These are phyloP conservation scores for Clitarchus hookeri DNA, from an alignment of 2,888 invertebrate species.

Conservation along the genomic window DNA sequence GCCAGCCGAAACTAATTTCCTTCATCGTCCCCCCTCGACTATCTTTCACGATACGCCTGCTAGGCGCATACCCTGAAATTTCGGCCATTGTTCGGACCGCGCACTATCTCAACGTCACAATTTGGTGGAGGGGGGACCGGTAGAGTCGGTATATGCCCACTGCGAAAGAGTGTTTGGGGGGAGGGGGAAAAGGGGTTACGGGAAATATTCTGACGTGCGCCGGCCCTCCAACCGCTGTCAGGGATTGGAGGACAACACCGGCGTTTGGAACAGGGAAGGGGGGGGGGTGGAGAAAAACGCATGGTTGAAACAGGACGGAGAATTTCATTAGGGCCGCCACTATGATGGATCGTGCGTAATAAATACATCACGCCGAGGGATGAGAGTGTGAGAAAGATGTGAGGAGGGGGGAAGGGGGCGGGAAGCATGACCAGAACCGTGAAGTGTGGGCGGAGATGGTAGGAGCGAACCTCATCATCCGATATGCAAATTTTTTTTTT, in stretches of 20 bases:
- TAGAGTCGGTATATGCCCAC: too few relatives aligned
- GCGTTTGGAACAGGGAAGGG: conserved; percentile 17
- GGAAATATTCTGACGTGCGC: conserved; percentile 14
- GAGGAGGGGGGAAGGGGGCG: background rate
- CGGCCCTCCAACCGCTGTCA: conserved; percentile 7
- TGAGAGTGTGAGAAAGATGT: background rate
- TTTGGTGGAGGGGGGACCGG: background rate
- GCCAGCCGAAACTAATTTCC: too few relatives aligned
- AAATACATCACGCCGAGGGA: conserved; percentile 32
- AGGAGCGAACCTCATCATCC: background rate
- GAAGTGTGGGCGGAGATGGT: conserved; percentile 23
- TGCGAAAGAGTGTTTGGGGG: too few relatives aligned
- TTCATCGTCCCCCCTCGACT: too few relatives aligned
- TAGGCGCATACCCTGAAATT: too few relatives aligned
- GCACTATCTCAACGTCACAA: background rate
- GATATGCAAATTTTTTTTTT: conserved; percentile 34
- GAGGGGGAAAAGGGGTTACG: background rate
- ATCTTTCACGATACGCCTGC: too few relatives aligned
- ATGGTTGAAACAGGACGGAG: conserved; percentile 23
- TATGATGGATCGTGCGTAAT: conserved; percentile 33
- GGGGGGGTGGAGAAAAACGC: background rate
- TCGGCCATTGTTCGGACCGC: too few relatives aligned
- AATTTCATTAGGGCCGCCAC: conserved; percentile 33
- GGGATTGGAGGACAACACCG: background rate
- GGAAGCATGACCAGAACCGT: conserved; percentile 29